Evolutionary conservation across 2,888 invertebrate species (phyloP), one percentile per base, ranked within the genome.

Genomic region (Synanthedon vespiformis): DNA sequence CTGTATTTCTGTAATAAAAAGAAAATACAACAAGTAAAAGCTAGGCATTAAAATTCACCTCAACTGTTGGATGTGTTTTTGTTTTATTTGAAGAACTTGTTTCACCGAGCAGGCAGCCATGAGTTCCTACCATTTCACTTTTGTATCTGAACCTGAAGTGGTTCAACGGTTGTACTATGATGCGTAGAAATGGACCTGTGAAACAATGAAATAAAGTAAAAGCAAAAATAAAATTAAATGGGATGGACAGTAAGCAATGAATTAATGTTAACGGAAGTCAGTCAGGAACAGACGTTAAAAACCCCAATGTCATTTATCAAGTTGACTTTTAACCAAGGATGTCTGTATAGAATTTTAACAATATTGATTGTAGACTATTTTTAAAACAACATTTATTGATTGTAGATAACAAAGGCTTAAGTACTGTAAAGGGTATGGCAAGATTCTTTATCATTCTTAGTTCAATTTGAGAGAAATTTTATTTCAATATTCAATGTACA

Each of bases 81-180:
- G 86, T 88, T 53, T 91, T 89, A 16, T 83, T 89, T 12, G 85
- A 80, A 27, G 89, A 88, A 47, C 63, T 63, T n/a, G 85, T 89
- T 53, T 89, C 88, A 0, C 94, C 94, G 13, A 91, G 89, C 4
- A 95, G 79, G 59, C 93, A 92, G 0, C 95, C 95, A 76, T 95
- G 95, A 0, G 94, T 94, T 0, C 95, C 95, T 53, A 92, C 90
- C 95, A 95, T 95, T 88, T 95, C 95, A 41, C 95, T 94, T 70
- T 92, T 93, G 68, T 95, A 95, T 1, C 95, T 89, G 70, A 95
- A 95, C 52, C 95, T 86, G 70, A 95, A 95, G 74, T 93, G 92
- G 49, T 93, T 91, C 18, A 92, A 90, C 0, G 95, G 95, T 62
- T 95, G 92, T 59, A 93, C 93, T 0, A 90, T 65, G 50, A 95